phyloP scores from a whole-genome alignment of 2,888 invertebrate genomes.

The Pegoplata infirma region DNA sequence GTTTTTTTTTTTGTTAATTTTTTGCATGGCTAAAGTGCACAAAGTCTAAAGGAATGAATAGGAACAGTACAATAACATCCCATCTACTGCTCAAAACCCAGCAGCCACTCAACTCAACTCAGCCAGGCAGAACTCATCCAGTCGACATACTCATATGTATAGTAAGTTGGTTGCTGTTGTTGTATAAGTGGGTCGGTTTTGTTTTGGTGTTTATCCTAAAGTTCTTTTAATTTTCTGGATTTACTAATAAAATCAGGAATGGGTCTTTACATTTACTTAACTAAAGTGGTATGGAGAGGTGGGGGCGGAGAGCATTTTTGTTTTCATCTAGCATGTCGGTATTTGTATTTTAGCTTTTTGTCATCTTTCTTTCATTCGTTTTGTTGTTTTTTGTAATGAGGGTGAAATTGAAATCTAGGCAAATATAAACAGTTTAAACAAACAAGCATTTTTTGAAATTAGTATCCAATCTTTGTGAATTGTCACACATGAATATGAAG shows the following conservation, averaged over 20 bases:
- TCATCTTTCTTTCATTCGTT: constrained; percentile 33
- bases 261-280: constrained; percentile 32
- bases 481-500: constrained; percentile 58
- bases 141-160: constrained; percentile 49
- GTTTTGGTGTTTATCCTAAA: constrained; percentile 33
- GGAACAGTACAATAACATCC: not conserved
- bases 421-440: constrained; percentile 67
- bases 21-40: constrained; percentile 36
- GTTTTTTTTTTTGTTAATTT: constrained; percentile 32
- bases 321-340: constrained; percentile 17
- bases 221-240: constrained; percentile 55
- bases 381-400: constrained; percentile 64
- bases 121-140: not conserved
- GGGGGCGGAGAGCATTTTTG: too few relatives aligned
- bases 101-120: not conserved
- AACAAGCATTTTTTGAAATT: constrained; percentile 64
- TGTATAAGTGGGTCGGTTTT: constrained; percentile 61
- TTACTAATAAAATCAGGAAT: constrained; percentile 28
- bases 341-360: constrained; percentile 41
- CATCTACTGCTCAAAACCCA: not conserved
- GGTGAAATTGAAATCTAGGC: constrained; percentile 71
- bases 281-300: not conserved
- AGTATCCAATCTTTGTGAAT: constrained; percentile 61
- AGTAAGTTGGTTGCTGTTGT: not conserved
- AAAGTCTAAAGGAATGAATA: constrained; percentile 8